phyloP scores from a whole-genome alignment of 2,797 vertebrate species.

The Coregonus suidteri region DNA sequence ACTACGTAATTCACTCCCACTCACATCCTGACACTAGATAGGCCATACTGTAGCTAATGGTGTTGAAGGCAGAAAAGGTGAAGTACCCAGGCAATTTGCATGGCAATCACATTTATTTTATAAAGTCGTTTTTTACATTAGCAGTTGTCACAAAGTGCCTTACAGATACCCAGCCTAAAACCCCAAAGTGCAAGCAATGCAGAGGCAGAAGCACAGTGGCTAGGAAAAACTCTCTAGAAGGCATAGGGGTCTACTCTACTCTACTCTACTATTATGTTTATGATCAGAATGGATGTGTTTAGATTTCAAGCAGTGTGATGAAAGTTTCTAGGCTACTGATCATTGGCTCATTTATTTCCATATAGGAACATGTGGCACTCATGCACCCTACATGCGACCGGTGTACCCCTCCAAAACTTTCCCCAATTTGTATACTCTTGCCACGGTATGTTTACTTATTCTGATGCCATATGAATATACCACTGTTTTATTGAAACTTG shows the following conservation, averaged over 20 bases:
- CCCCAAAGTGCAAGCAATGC: background rate
- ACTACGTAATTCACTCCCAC: conserved; percentile 80
- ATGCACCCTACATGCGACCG: conserved; percentile 92
- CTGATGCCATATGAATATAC: background rate
- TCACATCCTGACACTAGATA: background rate
- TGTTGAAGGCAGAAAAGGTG: background rate
- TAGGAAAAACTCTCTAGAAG: background rate
- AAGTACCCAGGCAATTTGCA: background rate
- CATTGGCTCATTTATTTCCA: background rate
- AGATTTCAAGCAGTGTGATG: background rate
- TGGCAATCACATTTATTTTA: no score
- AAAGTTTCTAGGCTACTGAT: background rate
- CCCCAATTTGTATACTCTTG: conserved; percentile 94
- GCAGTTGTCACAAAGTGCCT: background rate
- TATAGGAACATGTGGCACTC: conserved; percentile 90
- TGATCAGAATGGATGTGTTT: background rate
- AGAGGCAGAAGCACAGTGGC: background rate
- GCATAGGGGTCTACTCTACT: background rate
- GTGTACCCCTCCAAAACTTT: conserved; percentile 98
- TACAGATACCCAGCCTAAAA: background rate
- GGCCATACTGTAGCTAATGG: background rate
- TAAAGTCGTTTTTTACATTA: background rate
- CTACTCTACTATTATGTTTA: background rate
- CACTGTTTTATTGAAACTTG: background rate
- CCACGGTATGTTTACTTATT: conserved; percentile 82